Conservation (phyloP, 2,797 vertebrate genomes). For the Labroides dimidiatus region DNA sequence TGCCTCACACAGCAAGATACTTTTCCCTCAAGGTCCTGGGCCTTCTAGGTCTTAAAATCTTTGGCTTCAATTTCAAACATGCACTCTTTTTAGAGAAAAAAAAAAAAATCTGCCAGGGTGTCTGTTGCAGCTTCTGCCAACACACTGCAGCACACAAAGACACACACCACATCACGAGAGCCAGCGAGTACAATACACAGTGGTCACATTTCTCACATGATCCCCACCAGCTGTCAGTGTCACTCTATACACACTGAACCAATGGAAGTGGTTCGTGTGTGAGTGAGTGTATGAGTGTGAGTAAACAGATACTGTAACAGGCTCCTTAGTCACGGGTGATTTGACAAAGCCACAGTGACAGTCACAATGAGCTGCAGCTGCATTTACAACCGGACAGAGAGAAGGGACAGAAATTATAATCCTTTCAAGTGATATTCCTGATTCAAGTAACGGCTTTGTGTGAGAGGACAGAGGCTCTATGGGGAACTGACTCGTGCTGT, state of each 20-base stretch:
- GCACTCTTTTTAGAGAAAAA: conserved; percentile 14
- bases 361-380: conserved; percentile 56
- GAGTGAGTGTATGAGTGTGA: conserved; percentile 27
- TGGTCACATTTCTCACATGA: conserved; percentile 78
- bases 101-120: conserved; percentile 33
- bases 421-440: conserved; percentile 1
- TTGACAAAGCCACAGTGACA: conserved; percentile 64
- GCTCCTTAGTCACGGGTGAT: conserved; percentile 68
- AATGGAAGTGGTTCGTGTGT: conserved; percentile 24
- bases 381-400: conserved; percentile 42
- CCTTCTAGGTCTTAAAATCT: conserved; percentile 36
- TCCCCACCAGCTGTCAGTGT: conserved; percentile 75
- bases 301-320: conserved; percentile 68
- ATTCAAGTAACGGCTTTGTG: neutral
- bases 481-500: conserved; percentile 17
- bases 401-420: neutral
- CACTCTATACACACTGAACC: conserved; percentile 61
- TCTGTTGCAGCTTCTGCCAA: conserved; percentile 40
- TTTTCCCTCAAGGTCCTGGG: conserved; percentile 35
- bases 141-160: conserved; percentile 39
- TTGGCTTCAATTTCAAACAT: conserved; percentile 29
- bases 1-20: conserved; percentile 32
- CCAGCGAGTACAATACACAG: conserved; percentile 62
- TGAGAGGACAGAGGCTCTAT: neutral
- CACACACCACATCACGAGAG: conserved; percentile 53